Percentiles rank a stretch among this genome's conserved stretches.
These are phyloP conservation scores for Solea solea DNA, from an alignment of 2,113 vertebrate genomes.

Conservation along the genomic window DNA sequence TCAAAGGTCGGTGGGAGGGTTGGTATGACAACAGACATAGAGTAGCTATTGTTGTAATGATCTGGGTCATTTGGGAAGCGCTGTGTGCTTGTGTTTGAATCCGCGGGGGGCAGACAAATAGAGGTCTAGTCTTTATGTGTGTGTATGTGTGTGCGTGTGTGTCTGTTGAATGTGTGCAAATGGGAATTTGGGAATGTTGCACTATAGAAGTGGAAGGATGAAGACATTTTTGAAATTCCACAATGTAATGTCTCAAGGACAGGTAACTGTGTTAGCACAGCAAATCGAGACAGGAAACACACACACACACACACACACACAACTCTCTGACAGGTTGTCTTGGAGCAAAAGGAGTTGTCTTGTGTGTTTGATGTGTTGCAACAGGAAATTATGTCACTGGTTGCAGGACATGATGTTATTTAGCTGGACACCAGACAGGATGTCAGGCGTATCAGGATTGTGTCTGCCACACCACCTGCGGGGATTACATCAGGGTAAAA, in stretches of 20 bases:
- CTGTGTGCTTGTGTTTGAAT: slow-evolving; percentile 30
- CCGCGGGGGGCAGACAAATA: slow-evolving; percentile 16
- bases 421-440: slow-evolving; percentile 45
- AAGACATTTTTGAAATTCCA: slow-evolving; percentile 62
- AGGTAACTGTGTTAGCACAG: slow-evolving; percentile 12
- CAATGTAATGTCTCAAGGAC: slow-evolving; percentile 42
- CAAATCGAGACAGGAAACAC: slow-evolving; percentile 49
- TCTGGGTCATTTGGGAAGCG: slow-evolving; percentile 49
- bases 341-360: slow-evolving; percentile 36
- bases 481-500: slow-evolving; percentile 5
- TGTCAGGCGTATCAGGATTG: slow-evolving; percentile 5
- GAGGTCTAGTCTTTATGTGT: neutral
- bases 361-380: slow-evolving; percentile 46
- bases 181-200: slow-evolving; percentile 26
- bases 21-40: slow-evolving; percentile 62
- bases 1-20: slow-evolving; percentile 58
- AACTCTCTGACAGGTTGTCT: neutral
- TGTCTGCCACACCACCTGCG: slow-evolving; percentile 27
- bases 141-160: neutral
- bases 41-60: slow-evolving; percentile 58
- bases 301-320: slow-evolving; percentile 1
- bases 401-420: slow-evolving; percentile 57
- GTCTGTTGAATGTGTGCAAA: slow-evolving; percentile 17
- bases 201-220: slow-evolving; percentile 38
- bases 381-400: slow-evolving; percentile 43